phyloP scores from a whole-genome alignment of 2,888 invertebrate genomes.

The Phortica okadai region DNA sequence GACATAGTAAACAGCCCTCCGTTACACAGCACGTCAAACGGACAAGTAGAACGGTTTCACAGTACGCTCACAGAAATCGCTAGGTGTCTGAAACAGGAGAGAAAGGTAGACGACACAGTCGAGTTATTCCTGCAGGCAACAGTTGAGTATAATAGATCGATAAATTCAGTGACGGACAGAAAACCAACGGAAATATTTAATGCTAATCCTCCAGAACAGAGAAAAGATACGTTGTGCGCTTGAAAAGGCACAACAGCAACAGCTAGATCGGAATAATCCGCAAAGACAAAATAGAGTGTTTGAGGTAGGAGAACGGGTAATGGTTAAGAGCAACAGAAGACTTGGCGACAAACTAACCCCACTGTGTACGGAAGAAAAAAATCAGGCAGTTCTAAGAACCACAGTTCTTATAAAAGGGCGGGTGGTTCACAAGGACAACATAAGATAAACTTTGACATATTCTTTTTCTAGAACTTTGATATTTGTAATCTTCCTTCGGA shows the following conservation, averaged over 20 bases:
- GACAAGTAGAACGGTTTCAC: slow-evolving; percentile 42
- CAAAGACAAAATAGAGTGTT: slow-evolving; percentile 39
- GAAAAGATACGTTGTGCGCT: background rate
- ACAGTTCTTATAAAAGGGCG: slow-evolving; percentile 37
- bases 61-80: slow-evolving; percentile 26
- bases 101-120: slow-evolving; percentile 34
- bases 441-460: background rate
- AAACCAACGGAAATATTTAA: no score
- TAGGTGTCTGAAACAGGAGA: slow-evolving; percentile 39
- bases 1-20: slow-evolving; percentile 40
- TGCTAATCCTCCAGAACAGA: slow-evolving; percentile 33
- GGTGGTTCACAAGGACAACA: background rate
- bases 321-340: slow-evolving; percentile 30
- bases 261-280: no score
- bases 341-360: slow-evolving; percentile 35
- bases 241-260: background rate
- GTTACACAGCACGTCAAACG: slow-evolving; percentile 41
- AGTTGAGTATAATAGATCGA: slow-evolving; percentile 40
- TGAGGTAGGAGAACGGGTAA: slow-evolving; percentile 32
- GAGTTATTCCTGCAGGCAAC: slow-evolving; percentile 39
- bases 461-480: slow-evolving; percentile 11
- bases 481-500: slow-evolving; percentile 2
- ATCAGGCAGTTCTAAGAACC: slow-evolving; percentile 44
- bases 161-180: slow-evolving; percentile 41
- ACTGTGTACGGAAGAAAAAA: slow-evolving; percentile 25